Evolutionary conservation across 2,113 vertebrate genomes (phyloP).

Genomic region (Scolopax mira): DNA sequence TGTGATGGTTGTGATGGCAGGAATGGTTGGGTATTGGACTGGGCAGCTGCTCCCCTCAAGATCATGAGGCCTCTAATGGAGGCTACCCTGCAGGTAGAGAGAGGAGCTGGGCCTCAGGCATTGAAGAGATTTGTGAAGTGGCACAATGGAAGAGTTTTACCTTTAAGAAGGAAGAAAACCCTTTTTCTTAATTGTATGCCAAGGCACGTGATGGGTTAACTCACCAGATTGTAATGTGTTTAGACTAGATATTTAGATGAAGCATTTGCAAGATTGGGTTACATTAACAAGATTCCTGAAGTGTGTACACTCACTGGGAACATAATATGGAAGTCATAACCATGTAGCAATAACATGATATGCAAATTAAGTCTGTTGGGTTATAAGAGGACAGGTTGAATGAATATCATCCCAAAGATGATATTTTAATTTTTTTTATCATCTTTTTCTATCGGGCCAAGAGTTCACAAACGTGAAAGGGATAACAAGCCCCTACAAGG

Average conservation of each 20-base stretch:
- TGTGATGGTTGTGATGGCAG: not conserved
- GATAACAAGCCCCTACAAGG: not conserved
- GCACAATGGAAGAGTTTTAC: not conserved
- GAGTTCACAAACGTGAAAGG: not conserved
- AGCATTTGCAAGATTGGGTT: not conserved
- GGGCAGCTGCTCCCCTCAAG: not conserved
- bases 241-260: not conserved
- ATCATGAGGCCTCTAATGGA: rapidly evolving
- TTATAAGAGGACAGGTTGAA: not conserved
- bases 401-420: not conserved
- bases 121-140: not conserved
- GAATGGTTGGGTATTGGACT: not conserved
- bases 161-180: not conserved
- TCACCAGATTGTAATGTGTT: not conserved
- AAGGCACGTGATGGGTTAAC: not conserved
- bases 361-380: not conserved
- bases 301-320: not conserved
- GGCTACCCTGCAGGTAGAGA: not conserved
- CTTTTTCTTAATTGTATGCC: not conserved
- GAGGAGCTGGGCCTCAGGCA: not conserved
- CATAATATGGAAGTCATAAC: not conserved
- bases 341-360: not conserved
- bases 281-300: not conserved
- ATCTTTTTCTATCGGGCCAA: not conserved
- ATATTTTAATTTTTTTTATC: not conserved